Percentiles rank a stretch among this genome's conserved stretches.
These are phyloP conservation scores for Thera britannica DNA, from an alignment of 2,888 invertebrate species.

Conservation along the genomic window DNA sequence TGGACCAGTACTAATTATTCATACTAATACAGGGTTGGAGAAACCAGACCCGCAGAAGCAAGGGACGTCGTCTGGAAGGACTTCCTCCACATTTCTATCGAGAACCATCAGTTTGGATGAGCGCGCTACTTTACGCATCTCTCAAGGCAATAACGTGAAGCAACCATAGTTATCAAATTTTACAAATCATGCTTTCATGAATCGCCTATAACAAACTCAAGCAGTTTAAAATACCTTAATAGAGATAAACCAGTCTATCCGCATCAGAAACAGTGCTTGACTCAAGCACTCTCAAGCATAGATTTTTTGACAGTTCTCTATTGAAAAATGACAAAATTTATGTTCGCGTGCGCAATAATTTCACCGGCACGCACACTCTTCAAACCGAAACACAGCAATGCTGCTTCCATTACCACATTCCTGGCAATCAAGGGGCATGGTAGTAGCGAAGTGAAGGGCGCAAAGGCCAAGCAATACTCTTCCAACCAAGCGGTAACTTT, in stretches of 20 bases:
- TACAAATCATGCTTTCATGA: slow-evolving; percentile 19
- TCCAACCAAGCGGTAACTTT: too few species aligned
- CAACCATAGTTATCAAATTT: slow-evolving; percentile 45
- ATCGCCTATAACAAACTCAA: slow-evolving; percentile 10
- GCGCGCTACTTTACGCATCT: slow-evolving; percentile 62
- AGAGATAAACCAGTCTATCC: too few species aligned
- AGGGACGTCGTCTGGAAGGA: slow-evolving; percentile 68
- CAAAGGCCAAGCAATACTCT: too few species aligned
- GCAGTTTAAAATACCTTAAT: background rate
- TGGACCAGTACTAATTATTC: slow-evolving; percentile 52
- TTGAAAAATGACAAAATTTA: too few species aligned
- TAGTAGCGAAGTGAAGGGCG: background rate
- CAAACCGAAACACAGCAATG: background rate
- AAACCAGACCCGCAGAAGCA: slow-evolving; percentile 73
- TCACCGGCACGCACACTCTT: background rate
- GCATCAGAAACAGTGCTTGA: too few species aligned
- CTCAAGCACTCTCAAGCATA: too few species aligned
- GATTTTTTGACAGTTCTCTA: too few species aligned
- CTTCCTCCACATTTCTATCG: slow-evolving; percentile 77
- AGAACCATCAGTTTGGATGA: slow-evolving; percentile 76
- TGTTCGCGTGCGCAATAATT: background rate
- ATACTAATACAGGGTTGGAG: slow-evolving; percentile 77
- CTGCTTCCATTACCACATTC: background rate
- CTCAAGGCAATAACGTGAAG: slow-evolving; percentile 63
- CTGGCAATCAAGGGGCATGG: background rate